phyloP scores from a whole-genome alignment of 2,113 vertebrate genomes.

The Ophthalmolycus amberensis region DNA sequence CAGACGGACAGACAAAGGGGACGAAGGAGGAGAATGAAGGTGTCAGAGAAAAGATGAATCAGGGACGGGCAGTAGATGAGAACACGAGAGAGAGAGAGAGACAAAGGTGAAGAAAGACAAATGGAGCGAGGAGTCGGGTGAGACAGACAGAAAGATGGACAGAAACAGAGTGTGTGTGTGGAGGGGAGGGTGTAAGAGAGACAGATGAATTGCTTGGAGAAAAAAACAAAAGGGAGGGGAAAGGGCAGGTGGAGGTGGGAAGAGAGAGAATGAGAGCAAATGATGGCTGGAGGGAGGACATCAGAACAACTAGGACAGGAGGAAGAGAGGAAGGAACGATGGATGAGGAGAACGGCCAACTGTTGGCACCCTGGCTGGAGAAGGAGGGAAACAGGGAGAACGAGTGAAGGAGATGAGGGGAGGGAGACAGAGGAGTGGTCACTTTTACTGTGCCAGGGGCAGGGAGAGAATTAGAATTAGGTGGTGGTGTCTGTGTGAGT shows the following conservation, averaged over 20 bases:
- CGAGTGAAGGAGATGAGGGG: slow-evolving; percentile 11
- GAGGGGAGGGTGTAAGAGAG: not conserved
- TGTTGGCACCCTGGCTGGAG: slow-evolving; percentile 43
- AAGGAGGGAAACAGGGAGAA: slow-evolving; percentile 25
- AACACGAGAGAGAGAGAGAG: not conserved
- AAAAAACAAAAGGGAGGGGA: slow-evolving; percentile 27
- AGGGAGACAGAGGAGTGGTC: slow-evolving; percentile 26
- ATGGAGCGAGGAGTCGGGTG: not conserved
- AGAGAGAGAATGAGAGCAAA: slow-evolving; percentile 41
- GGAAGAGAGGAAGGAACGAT: not conserved
- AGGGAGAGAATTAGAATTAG: not conserved
- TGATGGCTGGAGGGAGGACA: slow-evolving; percentile 22
- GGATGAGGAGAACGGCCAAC: slow-evolving; percentile 35
- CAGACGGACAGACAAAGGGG: slow-evolving; percentile 9
- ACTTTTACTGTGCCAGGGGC: slow-evolving; percentile 35
- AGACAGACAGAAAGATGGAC: slow-evolving; percentile 18
- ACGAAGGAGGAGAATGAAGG: slow-evolving; percentile 12
- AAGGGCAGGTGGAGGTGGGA: slow-evolving; percentile 47
- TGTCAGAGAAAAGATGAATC: slow-evolving; percentile 49
- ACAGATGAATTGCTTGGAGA: slow-evolving; percentile 29
- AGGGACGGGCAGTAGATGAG: slow-evolving; percentile 39
- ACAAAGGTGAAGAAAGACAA: slow-evolving; percentile 12
- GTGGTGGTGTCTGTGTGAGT: slow-evolving; percentile 5
- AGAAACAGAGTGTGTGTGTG: slow-evolving; percentile 6
- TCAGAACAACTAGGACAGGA: slow-evolving; percentile 37